phyloP scores from a whole-genome alignment of 2,888 invertebrate species.

The Cephus runcator region DNA sequence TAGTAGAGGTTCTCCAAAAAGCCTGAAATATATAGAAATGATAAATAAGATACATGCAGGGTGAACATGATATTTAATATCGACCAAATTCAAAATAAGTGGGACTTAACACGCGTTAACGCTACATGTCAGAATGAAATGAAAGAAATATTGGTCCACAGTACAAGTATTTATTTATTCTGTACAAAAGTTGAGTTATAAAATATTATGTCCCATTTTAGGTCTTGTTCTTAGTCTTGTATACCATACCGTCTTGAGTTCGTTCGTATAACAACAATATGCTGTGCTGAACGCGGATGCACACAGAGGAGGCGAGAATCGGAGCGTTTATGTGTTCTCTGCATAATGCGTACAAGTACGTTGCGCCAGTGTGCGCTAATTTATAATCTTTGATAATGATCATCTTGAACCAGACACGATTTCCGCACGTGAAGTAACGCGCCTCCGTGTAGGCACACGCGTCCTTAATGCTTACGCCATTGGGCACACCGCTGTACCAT shows the following conservation, averaged over 20 bases:
- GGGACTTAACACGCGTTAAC: not conserved
- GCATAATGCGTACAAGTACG: not conserved
- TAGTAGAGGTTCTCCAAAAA: not conserved
- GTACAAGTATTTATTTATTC: conserved; percentile 64
- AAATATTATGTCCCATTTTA: conserved; percentile 63
- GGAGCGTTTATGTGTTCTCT: not conserved
- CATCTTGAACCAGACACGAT: not conserved
- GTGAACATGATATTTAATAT: not conserved
- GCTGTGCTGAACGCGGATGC: conserved; percentile 45
- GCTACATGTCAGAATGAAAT: conserved; percentile 44
- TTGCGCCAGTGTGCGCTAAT: not conserved
- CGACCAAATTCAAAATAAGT: not conserved
- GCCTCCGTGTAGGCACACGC: conserved; percentile 31
- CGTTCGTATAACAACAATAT: conserved; percentile 57
- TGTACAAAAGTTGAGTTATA: conserved; percentile 64
- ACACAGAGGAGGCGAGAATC: conserved; percentile 25
- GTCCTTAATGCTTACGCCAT: conserved; percentile 28
- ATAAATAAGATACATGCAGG: no score
- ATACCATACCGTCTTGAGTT: conserved; percentile 59
- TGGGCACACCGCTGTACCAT: conserved; percentile 45
- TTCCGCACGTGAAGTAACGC: not conserved
- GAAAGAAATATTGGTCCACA: conserved; percentile 63
- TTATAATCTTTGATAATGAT: not conserved
- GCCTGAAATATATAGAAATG: not conserved
- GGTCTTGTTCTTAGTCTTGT: conserved; percentile 60